phyloP scores from a whole-genome alignment of 2,797 vertebrate species.

The Sandelia bainsii region DNA sequence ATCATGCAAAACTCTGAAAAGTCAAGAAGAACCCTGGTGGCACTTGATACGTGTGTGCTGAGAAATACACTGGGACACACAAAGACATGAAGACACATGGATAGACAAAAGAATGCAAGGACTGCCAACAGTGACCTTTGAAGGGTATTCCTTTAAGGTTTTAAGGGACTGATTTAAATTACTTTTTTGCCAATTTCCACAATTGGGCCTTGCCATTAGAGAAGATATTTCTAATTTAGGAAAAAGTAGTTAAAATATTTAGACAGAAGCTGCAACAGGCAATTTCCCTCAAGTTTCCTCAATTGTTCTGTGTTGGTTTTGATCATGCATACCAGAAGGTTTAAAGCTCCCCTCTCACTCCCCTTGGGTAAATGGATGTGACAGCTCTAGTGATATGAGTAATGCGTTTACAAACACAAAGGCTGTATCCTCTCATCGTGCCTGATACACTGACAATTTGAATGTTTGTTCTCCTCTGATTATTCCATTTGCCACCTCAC shows the following conservation, averaged over 20 bases:
- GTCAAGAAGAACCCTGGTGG: slow-evolving; percentile 61
- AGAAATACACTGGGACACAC: slow-evolving; percentile 30
- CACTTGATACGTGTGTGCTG: slow-evolving; percentile 27
- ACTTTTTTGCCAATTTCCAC: slow-evolving; percentile 6
- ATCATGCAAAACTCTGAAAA: slow-evolving; percentile 67
- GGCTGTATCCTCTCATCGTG: slow-evolving; percentile 59
- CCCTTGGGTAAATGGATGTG: slow-evolving; percentile 46
- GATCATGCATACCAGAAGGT: slow-evolving; percentile 33
- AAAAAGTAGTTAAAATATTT: slow-evolving; percentile 29
- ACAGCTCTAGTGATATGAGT: slow-evolving; percentile 61
- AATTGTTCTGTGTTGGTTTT: slow-evolving; percentile 40
- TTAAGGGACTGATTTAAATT: slow-evolving; percentile 37
- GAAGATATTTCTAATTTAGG: slow-evolving; percentile 1
- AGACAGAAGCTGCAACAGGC: slow-evolving; percentile 24
- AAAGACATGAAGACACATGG: slow-evolving; percentile 19
- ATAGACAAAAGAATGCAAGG: slow-evolving; percentile 17
- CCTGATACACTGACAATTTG: slow-evolving; percentile 68
- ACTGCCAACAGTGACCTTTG: slow-evolving; percentile 32
- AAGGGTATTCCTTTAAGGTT: slow-evolving; percentile 42
- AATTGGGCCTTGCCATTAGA: slow-evolving; percentile 8
- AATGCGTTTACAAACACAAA: slow-evolving; percentile 69
- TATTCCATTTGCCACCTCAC: slow-evolving; percentile 71
- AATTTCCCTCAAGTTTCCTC: slow-evolving; percentile 17
- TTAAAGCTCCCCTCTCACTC: slow-evolving; percentile 39
- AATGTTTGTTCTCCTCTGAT: slow-evolving; percentile 69